Percentiles rank a stretch among this genome's conserved stretches.
These are phyloP conservation scores for Bradypus variegatus DNA, from an alignment of 2,797 vertebrate genomes.

Conservation along the genomic window DNA sequence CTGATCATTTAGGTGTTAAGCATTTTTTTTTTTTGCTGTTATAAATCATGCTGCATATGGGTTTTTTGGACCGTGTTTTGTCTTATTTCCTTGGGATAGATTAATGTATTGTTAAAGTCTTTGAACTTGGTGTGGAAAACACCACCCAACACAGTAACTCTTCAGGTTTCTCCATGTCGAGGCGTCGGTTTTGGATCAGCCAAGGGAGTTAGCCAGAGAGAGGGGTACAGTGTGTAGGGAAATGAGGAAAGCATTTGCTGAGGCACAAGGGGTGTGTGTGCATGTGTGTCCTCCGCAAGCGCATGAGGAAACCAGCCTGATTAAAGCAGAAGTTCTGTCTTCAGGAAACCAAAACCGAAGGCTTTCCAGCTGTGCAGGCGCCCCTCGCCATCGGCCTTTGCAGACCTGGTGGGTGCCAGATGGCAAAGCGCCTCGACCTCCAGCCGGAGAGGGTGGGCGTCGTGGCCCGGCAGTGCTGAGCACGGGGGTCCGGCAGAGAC, in stretches of 20 bases:
- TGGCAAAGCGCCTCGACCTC: neutral
- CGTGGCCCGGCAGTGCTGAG: neutral
- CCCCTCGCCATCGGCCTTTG: neutral
- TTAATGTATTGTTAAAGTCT: neutral
- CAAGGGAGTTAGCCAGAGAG: neutral
- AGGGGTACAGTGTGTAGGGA: neutral
- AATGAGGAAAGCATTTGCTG: neutral
- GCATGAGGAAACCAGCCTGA: neutral
- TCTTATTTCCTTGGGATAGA: neutral
- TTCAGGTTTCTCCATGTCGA: neutral
- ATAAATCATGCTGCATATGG: neutral
- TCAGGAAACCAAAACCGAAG: neutral
- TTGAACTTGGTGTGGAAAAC: neutral
- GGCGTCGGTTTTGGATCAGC: neutral
- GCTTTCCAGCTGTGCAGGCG: rapidly evolving
- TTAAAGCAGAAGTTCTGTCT: neutral
- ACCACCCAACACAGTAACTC: neutral
- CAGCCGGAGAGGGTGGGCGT: conserved; percentile 2
- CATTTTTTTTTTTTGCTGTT: neutral
- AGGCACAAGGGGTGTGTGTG: neutral
- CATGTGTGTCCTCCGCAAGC: neutral
- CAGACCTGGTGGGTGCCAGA: conserved; percentile 25
- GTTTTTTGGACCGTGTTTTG: neutral
- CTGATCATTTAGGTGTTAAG: neutral
- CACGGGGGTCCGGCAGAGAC: neutral